Percentiles rank a stretch among this genome's conserved stretches.
Evolutionary conservation across 1,140 invertebrate genomes (phyloP).

Genomic region (Ylistrum balloti): DNA sequence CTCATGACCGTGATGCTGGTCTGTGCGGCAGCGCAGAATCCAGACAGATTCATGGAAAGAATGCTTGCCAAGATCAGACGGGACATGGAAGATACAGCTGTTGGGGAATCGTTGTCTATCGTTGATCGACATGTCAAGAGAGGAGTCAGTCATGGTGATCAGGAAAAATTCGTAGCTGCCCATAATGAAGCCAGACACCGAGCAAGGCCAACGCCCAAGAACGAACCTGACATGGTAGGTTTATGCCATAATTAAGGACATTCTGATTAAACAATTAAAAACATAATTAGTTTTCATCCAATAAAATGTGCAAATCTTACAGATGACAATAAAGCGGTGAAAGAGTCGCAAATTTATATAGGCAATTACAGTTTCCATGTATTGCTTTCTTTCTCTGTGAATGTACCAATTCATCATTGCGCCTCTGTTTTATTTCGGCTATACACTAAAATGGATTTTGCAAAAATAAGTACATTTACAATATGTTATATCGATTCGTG

Average conservation of each 20-base stretch:
- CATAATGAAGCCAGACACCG: not conserved
- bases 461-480: too few species aligned
- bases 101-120: not conserved
- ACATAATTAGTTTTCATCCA: too few species aligned
- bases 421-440: too few species aligned
- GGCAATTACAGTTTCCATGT: too few species aligned
- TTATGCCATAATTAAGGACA: not conserved
- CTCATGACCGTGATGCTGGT: not conserved
- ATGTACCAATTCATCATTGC: too few species aligned
- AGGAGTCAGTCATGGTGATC: not conserved
- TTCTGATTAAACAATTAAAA: too few species aligned
- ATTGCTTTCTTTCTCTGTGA: too few species aligned
- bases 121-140: not conserved
- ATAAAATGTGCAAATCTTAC: too few species aligned
- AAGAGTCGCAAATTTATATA: too few species aligned
- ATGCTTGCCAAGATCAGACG: not conserved
- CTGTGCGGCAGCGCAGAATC: not conserved
- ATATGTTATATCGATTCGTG: too few species aligned
- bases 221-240: not conserved
- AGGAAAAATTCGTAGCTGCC: not conserved
- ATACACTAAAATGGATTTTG: too few species aligned
- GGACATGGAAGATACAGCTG: not conserved
- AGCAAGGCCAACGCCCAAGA: not conserved
- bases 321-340: too few species aligned
- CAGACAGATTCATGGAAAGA: not conserved